A percentile compares a stretch with the other conserved stretches of the same genome.
These are phyloP conservation scores for Diaphora mendica DNA, from an alignment of 2,888 invertebrate species.

Conservation along the genomic window DNA sequence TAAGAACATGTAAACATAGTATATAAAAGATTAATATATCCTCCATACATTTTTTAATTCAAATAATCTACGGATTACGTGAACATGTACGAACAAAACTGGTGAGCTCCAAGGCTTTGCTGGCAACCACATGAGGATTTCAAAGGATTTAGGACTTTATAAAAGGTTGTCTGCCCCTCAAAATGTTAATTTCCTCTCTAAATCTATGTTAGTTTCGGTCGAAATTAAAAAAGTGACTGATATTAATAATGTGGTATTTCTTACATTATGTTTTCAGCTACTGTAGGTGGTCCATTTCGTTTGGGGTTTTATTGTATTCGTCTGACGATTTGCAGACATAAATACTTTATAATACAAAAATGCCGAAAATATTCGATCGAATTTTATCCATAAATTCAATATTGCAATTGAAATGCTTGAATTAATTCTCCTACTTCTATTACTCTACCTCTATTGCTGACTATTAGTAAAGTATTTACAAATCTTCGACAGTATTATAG, in stretches of 20 bases:
- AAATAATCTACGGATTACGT: conserved; percentile 69
- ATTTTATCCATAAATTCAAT: not conserved
- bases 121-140: conserved; percentile 73
- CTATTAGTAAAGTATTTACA: not conserved
- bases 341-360: too few relatives aligned
- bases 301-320: not conserved
- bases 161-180: conserved; percentile 55
- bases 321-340: not conserved
- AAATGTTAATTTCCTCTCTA: conserved; percentile 51
- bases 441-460: not conserved
- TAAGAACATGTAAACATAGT: conserved; percentile 22
- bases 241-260: conserved; percentile 11
- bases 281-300: not conserved
- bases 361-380: too few relatives aligned
- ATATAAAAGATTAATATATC: conserved; percentile 45
- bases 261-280: not conserved
- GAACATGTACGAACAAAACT: conserved; percentile 66
- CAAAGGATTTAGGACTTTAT: conserved; percentile 67
- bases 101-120: conserved; percentile 70
- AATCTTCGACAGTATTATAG: not conserved
- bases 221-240: conserved; percentile 32
- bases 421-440: too few relatives aligned
- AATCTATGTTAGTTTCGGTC: conserved; percentile 27
- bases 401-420: not conserved
- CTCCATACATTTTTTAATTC: conserved; percentile 61